Conservation (phyloP, 2,113 vertebrate species). For the Psittacula cyanocephala region DNA sequence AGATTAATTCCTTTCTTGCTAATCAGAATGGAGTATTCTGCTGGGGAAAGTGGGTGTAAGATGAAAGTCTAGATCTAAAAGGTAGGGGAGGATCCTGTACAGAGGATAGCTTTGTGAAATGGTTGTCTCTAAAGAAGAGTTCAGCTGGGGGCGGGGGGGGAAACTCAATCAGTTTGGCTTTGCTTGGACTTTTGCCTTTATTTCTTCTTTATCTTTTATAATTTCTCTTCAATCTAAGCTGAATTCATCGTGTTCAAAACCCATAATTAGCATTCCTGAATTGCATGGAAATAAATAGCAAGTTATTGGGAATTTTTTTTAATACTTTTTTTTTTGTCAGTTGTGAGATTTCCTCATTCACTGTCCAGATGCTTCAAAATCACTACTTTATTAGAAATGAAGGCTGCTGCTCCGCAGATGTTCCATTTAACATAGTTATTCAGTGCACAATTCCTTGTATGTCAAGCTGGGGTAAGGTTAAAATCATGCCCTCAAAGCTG, state of each 20-base stretch:
- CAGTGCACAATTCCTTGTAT: background rate
- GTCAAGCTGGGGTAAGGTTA: background rate
- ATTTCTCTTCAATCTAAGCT: background rate
- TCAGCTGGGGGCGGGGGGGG: background rate
- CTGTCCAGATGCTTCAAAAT: constrained; percentile 3
- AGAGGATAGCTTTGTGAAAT: background rate
- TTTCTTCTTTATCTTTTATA: background rate
- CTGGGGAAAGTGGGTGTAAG: background rate
- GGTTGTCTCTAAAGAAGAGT: background rate
- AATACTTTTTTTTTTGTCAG: background rate
- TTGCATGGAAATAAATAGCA: background rate
- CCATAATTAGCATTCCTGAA: background rate
- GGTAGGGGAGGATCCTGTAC: background rate
- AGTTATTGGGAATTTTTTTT: background rate
- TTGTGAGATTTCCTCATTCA: background rate
- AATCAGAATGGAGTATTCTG: background rate
- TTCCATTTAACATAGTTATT: background rate
- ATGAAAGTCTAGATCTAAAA: background rate
- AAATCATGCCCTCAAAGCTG: background rate
- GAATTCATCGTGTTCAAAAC: background rate
- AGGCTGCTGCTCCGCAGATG: background rate
- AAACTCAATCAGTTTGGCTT: background rate
- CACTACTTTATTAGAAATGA: background rate
- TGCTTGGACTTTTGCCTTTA: background rate
- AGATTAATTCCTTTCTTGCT: background rate